A percentile compares a stretch with the other conserved stretches of the same genome.
Evolutionary conservation across 2,797 vertebrate genomes (phyloP).

Genomic region (Delichon dasypus): DNA sequence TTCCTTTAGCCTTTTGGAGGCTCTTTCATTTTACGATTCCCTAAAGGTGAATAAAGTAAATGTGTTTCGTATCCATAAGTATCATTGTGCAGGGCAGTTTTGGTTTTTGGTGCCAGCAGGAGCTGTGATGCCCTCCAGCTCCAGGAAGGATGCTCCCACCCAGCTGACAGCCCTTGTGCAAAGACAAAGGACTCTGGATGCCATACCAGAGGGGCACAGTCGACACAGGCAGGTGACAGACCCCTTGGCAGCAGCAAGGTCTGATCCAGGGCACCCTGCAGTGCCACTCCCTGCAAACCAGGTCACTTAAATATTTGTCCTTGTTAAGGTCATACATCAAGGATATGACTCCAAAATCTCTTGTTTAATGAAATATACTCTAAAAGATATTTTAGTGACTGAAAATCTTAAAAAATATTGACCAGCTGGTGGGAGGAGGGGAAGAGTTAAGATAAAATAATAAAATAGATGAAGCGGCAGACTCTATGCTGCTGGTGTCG

Average conservation of each 20-base stretch:
- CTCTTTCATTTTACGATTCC: not conserved
- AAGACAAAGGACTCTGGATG: not conserved
- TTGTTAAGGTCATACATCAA: not conserved
- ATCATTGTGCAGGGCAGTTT: accelerated
- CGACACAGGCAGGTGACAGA: not conserved
- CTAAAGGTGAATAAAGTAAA: not conserved
- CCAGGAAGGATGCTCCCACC: not conserved
- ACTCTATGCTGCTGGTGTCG: not conserved
- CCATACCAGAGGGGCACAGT: accelerated
- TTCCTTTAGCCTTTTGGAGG: not conserved
- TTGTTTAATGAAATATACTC: not conserved
- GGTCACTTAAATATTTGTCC: not conserved
- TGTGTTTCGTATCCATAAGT: not conserved
- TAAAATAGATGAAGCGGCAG: not conserved
- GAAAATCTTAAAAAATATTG: not conserved
- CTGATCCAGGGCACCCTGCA: not conserved
- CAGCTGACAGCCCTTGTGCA: not conserved
- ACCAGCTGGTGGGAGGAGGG: accelerated
- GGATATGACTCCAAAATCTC: not conserved
- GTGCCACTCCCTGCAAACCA: not conserved
- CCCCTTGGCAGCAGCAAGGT: not conserved
- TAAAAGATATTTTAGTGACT: not conserved
- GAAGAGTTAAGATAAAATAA: not conserved
- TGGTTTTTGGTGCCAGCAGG: not conserved
- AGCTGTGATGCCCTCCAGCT: not conserved